Percentiles rank a stretch among this genome's conserved stretches.
Conservation (phyloP, 2,888 invertebrate species). For the Resseliella maxima region DNA sequence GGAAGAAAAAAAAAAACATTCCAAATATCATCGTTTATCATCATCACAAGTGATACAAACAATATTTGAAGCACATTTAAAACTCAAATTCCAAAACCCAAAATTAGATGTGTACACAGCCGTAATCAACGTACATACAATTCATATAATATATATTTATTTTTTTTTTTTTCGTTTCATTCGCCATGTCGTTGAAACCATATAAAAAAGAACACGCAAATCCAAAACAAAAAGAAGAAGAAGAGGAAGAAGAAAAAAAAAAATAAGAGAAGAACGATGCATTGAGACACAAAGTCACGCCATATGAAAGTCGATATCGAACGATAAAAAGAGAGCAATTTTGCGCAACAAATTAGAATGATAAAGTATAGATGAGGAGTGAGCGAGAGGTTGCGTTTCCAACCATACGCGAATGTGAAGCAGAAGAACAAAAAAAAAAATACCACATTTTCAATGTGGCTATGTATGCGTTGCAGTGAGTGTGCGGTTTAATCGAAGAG, state of each 20-base stretch:
- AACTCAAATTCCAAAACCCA: not conserved
- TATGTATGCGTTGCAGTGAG: not conserved
- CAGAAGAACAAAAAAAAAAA: not conserved
- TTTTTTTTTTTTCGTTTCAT: not conserved
- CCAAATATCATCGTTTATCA: not conserved
- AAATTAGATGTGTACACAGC: not conserved
- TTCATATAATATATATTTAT: not conserved
- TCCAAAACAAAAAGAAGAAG: not conserved
- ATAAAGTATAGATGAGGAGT: not conserved
- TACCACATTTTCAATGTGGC: not conserved
- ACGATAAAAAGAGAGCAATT: constrained; percentile 40
- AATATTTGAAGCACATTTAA: not conserved
- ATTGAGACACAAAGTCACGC: constrained; percentile 1
- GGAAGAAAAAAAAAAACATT: not conserved
- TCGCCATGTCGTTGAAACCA: not conserved
- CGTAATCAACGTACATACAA: not conserved
- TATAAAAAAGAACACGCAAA: not conserved
- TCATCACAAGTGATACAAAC: not conserved
- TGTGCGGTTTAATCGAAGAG: not conserved
- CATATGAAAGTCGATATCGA: not conserved
- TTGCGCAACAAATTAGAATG: constrained; percentile 14
- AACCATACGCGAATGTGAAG: not conserved
- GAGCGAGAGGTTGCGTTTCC: not conserved
- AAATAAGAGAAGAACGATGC: not conserved
- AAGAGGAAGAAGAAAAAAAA: not conserved